Conservation (phyloP, 2,797 vertebrate genomes). For the Urosaurus nigricauda region DNA sequence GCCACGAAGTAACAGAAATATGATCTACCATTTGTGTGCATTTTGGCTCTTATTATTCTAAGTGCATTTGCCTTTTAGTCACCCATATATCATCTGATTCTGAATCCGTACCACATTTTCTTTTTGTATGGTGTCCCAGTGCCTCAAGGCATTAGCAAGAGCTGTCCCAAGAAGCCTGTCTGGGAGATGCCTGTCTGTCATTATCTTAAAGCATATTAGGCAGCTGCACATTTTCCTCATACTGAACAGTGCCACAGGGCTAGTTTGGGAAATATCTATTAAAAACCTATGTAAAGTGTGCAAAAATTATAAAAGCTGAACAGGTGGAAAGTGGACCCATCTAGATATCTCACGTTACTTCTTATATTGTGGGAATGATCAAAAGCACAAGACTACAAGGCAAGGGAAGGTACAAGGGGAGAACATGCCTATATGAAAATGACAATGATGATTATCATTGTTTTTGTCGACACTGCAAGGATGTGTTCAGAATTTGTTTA, state of each 20-base stretch:
- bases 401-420: neutral
- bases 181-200: conserved; percentile 6
- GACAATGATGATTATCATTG: too few species aligned
- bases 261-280: neutral
- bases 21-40: neutral
- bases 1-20: neutral
- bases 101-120: conserved; percentile 1
- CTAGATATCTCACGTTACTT: neutral
- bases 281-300: neutral
- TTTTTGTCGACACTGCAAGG: too few species aligned
- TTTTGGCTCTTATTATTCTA: conserved; percentile 1
- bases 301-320: neutral
- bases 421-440: neutral
- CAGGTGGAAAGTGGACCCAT: neutral
- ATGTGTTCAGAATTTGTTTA: too few species aligned
- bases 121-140: conserved; percentile 11
- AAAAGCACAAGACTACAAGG: neutral
- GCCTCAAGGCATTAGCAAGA: conserved; percentile 26
- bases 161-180: conserved; percentile 8
- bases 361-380: neutral
- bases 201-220: conserved; percentile 4
- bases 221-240: conserved; percentile 21
- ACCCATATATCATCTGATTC: conserved; percentile 14
- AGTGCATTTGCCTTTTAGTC: conserved; percentile 8
- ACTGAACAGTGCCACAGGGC: conserved; percentile 18